Percentiles rank a stretch among this genome's conserved stretches.
phyloP scores from a whole-genome alignment of 2,888 invertebrate genomes.

The Cartodere bifasciata region DNA sequence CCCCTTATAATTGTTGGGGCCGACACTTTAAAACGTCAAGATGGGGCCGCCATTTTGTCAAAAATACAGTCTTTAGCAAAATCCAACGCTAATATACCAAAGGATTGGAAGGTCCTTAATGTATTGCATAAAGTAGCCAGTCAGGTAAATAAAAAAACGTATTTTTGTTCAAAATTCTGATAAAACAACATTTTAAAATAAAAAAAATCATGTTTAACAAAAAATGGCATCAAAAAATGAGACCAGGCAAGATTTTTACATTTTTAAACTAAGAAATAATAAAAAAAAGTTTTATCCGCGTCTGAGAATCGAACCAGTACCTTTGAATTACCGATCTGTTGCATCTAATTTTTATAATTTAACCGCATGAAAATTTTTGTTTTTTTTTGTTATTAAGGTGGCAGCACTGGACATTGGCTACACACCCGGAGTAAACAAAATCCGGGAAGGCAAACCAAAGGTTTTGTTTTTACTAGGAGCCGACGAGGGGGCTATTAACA shows the following conservation, averaged over 20 bases:
- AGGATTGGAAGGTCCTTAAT: conserved; percentile 71
- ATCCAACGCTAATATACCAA: conserved; percentile 40
- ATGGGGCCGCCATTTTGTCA: conserved; percentile 65
- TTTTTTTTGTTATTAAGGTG: conserved; percentile 36
- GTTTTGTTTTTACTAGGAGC: conserved; percentile 87
- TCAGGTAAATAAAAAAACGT: conserved; percentile 35
- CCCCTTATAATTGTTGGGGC: conserved; percentile 89
- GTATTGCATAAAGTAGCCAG: conserved; percentile 87
- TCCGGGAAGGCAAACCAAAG: conserved; percentile 51
- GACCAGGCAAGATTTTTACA: too few species aligned
- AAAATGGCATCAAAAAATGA: too few species aligned
- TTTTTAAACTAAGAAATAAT: too few species aligned
- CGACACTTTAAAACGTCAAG: conserved; percentile 62
- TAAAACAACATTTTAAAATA: too few species aligned
- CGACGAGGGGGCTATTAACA: conserved; percentile 70
- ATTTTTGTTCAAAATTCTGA: conserved; percentile 4
- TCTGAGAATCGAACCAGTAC: too few species aligned
- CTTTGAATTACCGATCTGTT: too few species aligned
- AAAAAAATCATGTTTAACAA: too few species aligned
- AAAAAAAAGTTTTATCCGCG: too few species aligned
- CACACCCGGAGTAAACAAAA: conserved; percentile 52
- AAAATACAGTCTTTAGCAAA: conserved; percentile 62
- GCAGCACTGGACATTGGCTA: conserved; percentile 95
- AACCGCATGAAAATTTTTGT: too few species aligned
- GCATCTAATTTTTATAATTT: too few species aligned